Evolutionary conservation across 2,113 vertebrate species (phyloP).

Genomic region (Sceloporus tristichus): DNA sequence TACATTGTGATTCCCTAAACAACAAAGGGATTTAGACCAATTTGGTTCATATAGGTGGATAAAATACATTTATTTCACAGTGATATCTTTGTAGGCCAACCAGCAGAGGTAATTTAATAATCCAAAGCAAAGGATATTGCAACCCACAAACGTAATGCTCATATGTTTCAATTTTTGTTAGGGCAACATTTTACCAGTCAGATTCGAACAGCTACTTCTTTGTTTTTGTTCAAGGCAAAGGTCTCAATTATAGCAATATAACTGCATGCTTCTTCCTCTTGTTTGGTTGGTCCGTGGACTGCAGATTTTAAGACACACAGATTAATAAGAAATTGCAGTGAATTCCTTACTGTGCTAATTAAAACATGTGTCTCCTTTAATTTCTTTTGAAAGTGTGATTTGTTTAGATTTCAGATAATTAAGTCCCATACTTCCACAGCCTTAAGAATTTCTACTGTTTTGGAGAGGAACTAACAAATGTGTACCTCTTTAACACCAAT

Average conservation of each 20-base stretch:
- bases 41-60: slow-evolving; percentile 51
- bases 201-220: slow-evolving; percentile 9
- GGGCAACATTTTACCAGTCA: slow-evolving; percentile 31
- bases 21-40: slow-evolving; percentile 63
- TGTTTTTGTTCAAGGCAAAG: slow-evolving; percentile 15
- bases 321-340: slow-evolving; percentile 9
- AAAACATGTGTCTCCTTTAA: background rate
- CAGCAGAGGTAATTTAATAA: slow-evolving; percentile 60
- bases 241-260: background rate
- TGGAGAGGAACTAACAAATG: background rate
- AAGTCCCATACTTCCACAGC: background rate
- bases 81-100: slow-evolving; percentile 51
- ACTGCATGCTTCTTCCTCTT: background rate
- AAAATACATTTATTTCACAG: slow-evolving; percentile 52
- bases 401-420: background rate
- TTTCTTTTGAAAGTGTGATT: slow-evolving; percentile 30
- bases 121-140: slow-evolving; percentile 47
- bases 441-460: background rate
- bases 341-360: background rate
- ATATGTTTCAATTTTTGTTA: slow-evolving; percentile 35
- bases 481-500: no score
- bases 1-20: slow-evolving; percentile 52
- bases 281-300: background rate
- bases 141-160: slow-evolving; percentile 36
- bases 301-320: background rate